A percentile compares a stretch with the other conserved stretches of the same genome.
These are phyloP conservation scores for Sparus aurata DNA, from an alignment of 2,797 vertebrate species.

Conservation along the genomic window DNA sequence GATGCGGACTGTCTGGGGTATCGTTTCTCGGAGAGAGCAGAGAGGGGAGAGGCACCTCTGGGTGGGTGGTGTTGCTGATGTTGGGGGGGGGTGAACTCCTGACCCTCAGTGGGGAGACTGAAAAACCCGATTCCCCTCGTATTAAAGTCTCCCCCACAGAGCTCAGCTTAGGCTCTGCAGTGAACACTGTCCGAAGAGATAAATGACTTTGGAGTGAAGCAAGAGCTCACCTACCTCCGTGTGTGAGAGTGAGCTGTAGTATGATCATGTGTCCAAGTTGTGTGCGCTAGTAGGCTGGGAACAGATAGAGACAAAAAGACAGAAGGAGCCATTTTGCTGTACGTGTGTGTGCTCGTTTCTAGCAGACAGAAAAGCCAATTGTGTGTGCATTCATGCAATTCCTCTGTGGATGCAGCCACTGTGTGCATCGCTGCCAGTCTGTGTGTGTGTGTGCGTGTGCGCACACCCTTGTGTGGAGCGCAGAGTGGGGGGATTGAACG, in stretches of 20 bases:
- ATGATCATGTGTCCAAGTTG: conserved; percentile 22
- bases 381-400: conserved; percentile 56
- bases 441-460: conserved; percentile 24
- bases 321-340: conserved; percentile 48
- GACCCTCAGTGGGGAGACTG: conserved; percentile 59
- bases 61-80: conserved; percentile 41
- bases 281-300: conserved; percentile 19
- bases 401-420: conserved; percentile 53
- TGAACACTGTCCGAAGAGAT: conserved; percentile 67
- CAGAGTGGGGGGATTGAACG: conserved; percentile 38
- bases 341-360: conserved; percentile 32
- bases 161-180: conserved; percentile 48
- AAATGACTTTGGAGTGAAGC: conserved; percentile 62
- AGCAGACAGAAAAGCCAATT: conserved; percentile 52
- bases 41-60: conserved; percentile 21
- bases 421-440: conserved; percentile 38
- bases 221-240: conserved; percentile 31
- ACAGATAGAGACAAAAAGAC: conserved; percentile 29
- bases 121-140: conserved; percentile 48
- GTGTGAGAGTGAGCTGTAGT: neutral
- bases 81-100: conserved; percentile 65
- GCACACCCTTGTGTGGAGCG: conserved; percentile 52
- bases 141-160: conserved; percentile 55
- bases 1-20: conserved; percentile 52
- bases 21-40: conserved; percentile 13